Percentiles rank a stretch among this genome's conserved stretches.
These are phyloP conservation scores for Himalopsyche anomala DNA, from an alignment of 2,888 invertebrate genomes.

Conservation along the genomic window DNA sequence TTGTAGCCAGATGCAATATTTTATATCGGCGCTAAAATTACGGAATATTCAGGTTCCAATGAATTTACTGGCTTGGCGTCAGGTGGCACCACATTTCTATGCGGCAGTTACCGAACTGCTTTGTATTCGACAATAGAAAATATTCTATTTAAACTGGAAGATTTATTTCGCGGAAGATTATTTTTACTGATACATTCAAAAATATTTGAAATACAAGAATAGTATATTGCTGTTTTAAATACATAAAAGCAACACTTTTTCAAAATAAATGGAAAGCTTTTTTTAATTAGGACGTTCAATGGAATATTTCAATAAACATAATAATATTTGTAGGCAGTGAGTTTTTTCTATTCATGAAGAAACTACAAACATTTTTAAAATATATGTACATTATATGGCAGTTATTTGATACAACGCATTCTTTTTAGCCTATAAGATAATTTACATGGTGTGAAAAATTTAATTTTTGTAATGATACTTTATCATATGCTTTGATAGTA, in stretches of 20 bases:
- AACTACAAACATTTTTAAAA: no score
- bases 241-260: not conserved
- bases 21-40: slow-evolving; percentile 55
- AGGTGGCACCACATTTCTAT: slow-evolving; percentile 50
- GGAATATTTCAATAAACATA: no score
- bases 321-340: no score
- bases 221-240: not conserved
- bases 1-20: slow-evolving; percentile 48
- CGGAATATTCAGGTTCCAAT: slow-evolving; percentile 57
- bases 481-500: no score
- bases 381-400: no score
- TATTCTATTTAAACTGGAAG: slow-evolving; percentile 26
- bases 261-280: not conserved
- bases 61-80: slow-evolving; percentile 58
- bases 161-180: slow-evolving; percentile 26
- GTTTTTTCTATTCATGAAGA: no score
- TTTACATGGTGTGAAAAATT: no score
- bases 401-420: no score
- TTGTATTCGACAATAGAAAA: slow-evolving; percentile 36
- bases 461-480: no score
- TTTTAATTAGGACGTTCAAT: no score
- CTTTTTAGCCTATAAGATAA: no score
- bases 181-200: slow-evolving; percentile 19
- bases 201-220: slow-evolving; percentile 18
- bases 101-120: slow-evolving; percentile 39